Evolutionary conservation across 2,888 invertebrate genomes (phyloP), one percentile per base, ranked within the genome.

Genomic region (Teinopalpus imperialis): DNA sequence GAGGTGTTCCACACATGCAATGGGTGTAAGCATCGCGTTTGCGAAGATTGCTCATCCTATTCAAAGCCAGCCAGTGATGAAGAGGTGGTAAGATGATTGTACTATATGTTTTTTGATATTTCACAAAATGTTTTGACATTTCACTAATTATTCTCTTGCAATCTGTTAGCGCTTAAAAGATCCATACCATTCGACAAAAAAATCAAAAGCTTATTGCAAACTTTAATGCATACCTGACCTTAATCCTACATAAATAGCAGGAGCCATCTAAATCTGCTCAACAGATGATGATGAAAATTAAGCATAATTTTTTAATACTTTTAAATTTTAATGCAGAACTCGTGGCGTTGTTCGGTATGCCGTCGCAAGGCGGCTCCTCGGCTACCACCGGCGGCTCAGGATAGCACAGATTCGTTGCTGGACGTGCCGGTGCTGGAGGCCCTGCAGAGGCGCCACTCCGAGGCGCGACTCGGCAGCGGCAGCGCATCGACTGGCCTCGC

Each of bases 1-100:
- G 97, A 97, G 76, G 95, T 94, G 75, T 95, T 93, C 77, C 93
- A 95, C 76, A 94, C 93, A 39, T 97, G 97, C 85, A 94, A 93
- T 66, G 97, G 96, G 82, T 97, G 97, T 80, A 94, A 95, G 67
- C 95, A 96, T 70, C 92, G 95, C 58, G 96, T 97, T 39, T 97
- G 97, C 79, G 97, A 97, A 79, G 97, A 97, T 81, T 97, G 97
- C 74, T 96, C 97, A 56, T 96, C 96, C 41, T 97, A 97, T 78
- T 96, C 96, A 59, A 95, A 95, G 66, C 91, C 94, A 45, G 93
- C 94, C 51, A 94, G 95, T 66, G 94, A 94, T 55, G 95, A 96
- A 66, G 95, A 96, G 65, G 92, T 93, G 80, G 95, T 95, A 71
- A 90, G 90, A 51, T 30, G 13, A 13, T 8, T 27, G 2, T 18